Evolutionary conservation across 2,113 vertebrate species (phyloP).

Genomic region (Leptobrachium ailaonicum): DNA sequence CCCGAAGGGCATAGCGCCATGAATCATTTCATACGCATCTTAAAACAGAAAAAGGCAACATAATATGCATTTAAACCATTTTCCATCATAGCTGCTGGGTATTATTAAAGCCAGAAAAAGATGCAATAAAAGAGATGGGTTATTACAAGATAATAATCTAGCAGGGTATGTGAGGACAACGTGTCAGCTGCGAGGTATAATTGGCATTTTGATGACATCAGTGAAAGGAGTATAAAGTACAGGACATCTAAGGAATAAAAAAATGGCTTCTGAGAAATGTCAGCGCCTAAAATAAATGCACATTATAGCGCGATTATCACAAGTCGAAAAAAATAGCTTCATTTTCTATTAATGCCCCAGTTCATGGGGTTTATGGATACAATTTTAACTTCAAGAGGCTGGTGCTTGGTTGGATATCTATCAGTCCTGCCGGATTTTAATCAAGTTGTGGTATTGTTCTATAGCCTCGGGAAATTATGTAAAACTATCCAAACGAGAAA

Average conservation of each 20-base stretch:
- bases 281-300: no score
- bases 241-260: neutral
- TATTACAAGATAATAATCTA: conserved; percentile 29
- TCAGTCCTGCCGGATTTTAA: no score
- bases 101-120: conserved; percentile 18
- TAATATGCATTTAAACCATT: conserved; percentile 26
- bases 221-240: neutral
- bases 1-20: conserved; percentile 29
- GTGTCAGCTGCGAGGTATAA: conserved; percentile 6
- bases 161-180: conserved; percentile 17
- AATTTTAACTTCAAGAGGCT: no score
- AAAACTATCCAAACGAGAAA: no score
- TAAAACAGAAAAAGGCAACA: conserved; percentile 13
- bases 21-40: conserved; percentile 38
- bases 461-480: no score
- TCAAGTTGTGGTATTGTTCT: no score
- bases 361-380: no score
- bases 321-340: no score
- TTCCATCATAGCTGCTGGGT: conserved; percentile 34
- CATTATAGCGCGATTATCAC: no score
- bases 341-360: no score
- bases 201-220: conserved; percentile 16
- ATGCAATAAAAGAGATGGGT: conserved; percentile 14
- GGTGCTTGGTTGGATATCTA: no score
- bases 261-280: no score